Percentiles rank a stretch among this genome's conserved stretches.
These are phyloP conservation scores for Papilio polytes DNA, from an alignment of 1,140 invertebrate species.

Conservation along the genomic window DNA sequence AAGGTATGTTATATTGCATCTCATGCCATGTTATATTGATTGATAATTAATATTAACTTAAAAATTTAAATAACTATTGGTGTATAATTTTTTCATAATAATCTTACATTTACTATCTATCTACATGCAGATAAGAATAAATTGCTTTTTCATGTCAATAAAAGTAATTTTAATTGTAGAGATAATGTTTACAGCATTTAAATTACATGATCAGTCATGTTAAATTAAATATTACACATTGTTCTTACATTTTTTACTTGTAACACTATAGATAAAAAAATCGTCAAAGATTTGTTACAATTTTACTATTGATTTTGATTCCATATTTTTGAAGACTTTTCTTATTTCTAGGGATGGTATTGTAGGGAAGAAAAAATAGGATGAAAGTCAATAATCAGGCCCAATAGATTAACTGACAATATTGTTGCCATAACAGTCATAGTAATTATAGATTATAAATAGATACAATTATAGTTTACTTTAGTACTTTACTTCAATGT, in stretches of 20 bases:
- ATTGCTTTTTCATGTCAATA: constrained; percentile 26
- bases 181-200: neutral
- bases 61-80: neutral
- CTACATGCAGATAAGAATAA: constrained; percentile 2
- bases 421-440: too few species aligned
- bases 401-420: too few species aligned
- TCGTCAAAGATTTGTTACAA: neutral
- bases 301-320: neutral
- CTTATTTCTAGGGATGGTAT: too few species aligned
- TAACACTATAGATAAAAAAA: constrained; percentile 19
- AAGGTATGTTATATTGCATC: too few species aligned
- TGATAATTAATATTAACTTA: neutral
- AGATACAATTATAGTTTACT: neutral
- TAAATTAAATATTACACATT: neutral
- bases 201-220: neutral
- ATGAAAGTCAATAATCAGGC: too few species aligned
- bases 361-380: too few species aligned
- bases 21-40: too few species aligned
- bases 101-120: neutral
- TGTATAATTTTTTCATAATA: constrained; percentile 4
- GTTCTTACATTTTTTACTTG: constrained; percentile 3
- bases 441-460: too few species aligned
- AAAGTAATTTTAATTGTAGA: constrained; percentile 13
- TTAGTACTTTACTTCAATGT: neutral
- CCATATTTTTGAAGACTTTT: neutral